phyloP scores from a whole-genome alignment of 2,888 invertebrate species.

The Drosophila macrospina region DNA sequence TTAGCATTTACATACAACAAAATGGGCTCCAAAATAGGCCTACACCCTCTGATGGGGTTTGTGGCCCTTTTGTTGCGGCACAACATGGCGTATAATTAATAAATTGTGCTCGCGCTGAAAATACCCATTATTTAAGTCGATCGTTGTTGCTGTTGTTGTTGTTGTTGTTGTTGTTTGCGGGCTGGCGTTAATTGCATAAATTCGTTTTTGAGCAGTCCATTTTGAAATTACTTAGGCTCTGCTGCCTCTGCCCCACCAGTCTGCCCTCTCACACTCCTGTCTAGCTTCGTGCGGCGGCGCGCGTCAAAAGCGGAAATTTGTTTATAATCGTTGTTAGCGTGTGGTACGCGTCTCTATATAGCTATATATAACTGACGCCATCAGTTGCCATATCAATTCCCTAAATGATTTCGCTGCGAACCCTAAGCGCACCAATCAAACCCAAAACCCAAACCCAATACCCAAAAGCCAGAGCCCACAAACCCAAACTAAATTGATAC shows the following conservation, averaged over 20 bases:
- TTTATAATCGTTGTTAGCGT: conserved; percentile 78
- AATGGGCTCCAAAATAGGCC: conserved; percentile 54
- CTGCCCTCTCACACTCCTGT: neutral
- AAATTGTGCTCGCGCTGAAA: conserved; percentile 69
- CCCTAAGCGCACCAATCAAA: conserved; percentile 69
- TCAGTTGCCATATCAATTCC: conserved; percentile 67
- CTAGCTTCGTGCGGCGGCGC: conserved; percentile 40
- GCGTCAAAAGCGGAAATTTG: conserved; percentile 82
- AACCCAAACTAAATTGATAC: conserved; percentile 73
- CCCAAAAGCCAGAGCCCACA: conserved; percentile 12
- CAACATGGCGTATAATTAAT: conserved; percentile 81
- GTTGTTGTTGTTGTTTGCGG: conserved; percentile 18
- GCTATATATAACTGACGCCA: conserved; percentile 22
- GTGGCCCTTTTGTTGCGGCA: conserved; percentile 27
- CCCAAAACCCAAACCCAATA: conserved; percentile 16
- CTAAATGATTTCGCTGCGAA: conserved; percentile 68
- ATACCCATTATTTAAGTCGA: conserved; percentile 54
- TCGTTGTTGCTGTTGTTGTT: conserved; percentile 22
- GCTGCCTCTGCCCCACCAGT: conserved; percentile 4
- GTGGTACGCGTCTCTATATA: conserved; percentile 49
- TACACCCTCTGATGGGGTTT: conserved; percentile 3
- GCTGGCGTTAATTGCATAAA: conserved; percentile 78
- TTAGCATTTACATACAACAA: conserved; percentile 63
- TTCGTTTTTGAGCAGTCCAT: conserved; percentile 74
- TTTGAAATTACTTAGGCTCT: conserved; percentile 62